Percentiles rank a stretch among this genome's conserved stretches.
Evolutionary conservation across 2,797 vertebrate species (phyloP).

Genomic region (Scyliorhinus canicula): DNA sequence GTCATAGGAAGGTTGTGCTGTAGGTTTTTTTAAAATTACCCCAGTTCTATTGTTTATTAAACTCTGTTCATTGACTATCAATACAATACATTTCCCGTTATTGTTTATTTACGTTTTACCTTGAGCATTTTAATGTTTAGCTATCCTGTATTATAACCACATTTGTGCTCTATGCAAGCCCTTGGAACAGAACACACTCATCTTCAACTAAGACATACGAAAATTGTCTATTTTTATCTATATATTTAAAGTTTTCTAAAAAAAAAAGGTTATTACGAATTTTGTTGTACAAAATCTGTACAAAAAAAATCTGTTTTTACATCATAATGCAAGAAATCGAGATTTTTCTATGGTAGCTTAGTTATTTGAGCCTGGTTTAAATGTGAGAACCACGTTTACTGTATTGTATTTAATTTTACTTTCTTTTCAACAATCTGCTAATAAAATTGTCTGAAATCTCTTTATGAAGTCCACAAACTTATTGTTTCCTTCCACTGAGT

Average conservation of each 20-base stretch:
- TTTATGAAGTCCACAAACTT: constrained; percentile 58
- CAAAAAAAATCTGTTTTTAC: constrained; percentile 72
- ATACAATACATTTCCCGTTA: constrained; percentile 60
- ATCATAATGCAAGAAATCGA: constrained; percentile 73
- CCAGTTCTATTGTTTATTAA: constrained; percentile 55
- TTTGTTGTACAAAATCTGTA: constrained; percentile 74
- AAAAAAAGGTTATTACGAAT: constrained; percentile 68
- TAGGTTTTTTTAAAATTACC: constrained; percentile 54
- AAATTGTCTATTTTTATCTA: constrained; percentile 80
- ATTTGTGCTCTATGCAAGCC: constrained; percentile 73
- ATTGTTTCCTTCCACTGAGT: constrained; percentile 64
- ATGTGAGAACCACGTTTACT: constrained; percentile 72
- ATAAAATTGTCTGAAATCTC: constrained; percentile 76
- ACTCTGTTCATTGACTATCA: constrained; percentile 55
- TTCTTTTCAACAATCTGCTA: constrained; percentile 77
- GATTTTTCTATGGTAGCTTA: constrained; percentile 73
- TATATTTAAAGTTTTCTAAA: constrained; percentile 81
- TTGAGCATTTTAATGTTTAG: constrained; percentile 65
- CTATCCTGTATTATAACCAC: constrained; percentile 68
- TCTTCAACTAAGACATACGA: constrained; percentile 75
- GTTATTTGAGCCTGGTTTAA: constrained; percentile 72
- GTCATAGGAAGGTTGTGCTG: constrained; percentile 58
- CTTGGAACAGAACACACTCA: constrained; percentile 72
- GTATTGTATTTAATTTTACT: constrained; percentile 74
- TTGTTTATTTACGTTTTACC: constrained; percentile 65